A percentile compares a stretch with the other conserved stretches of the same genome.
Conservation (phyloP, 1,140 invertebrate genomes). For the Xylocopa sonorina region DNA sequence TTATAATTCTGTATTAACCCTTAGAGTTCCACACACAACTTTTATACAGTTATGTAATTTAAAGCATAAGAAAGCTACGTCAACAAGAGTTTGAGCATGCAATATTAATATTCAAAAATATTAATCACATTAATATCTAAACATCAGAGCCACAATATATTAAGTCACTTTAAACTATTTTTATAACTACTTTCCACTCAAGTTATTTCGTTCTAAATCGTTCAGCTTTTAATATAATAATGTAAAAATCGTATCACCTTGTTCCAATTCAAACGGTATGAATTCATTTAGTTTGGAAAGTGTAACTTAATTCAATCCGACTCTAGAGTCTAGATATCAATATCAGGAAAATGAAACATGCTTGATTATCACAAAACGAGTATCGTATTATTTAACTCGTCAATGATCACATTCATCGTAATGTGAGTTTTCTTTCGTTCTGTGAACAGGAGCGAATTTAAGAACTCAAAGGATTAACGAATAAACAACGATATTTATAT, state of each 20-base stretch:
- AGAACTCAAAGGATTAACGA: slow-evolving; percentile 49
- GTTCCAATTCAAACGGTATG: too few relatives aligned
- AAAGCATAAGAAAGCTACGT: background rate
- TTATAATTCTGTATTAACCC: slow-evolving; percentile 24
- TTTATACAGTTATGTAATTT: background rate
- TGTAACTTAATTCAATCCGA: too few relatives aligned
- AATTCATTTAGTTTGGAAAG: too few relatives aligned
- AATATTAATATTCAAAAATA: slow-evolving; percentile 14
- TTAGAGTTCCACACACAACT: slow-evolving; percentile 35
- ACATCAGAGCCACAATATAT: too few relatives aligned
- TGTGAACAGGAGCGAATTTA: slow-evolving; percentile 6
- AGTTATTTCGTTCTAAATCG: too few relatives aligned
- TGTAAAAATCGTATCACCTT: too few relatives aligned
- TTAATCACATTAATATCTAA: background rate
- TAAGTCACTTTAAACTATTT: too few relatives aligned
- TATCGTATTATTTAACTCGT: slow-evolving; percentile 24
- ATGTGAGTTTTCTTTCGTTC: background rate
- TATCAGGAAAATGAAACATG: slow-evolving; percentile 11
- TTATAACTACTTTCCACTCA: too few relatives aligned
- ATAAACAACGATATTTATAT: slow-evolving; percentile 1
- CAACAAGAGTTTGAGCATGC: background rate
- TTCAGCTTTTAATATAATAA: too few relatives aligned
- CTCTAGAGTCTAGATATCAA: too few relatives aligned
- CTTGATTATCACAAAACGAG: slow-evolving; percentile 22
- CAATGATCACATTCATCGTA: background rate